These are phyloP conservation scores for Panthera tigris DNA, from an alignment of 2,113 vertebrate genomes.

Conservation along the genomic window DNA sequence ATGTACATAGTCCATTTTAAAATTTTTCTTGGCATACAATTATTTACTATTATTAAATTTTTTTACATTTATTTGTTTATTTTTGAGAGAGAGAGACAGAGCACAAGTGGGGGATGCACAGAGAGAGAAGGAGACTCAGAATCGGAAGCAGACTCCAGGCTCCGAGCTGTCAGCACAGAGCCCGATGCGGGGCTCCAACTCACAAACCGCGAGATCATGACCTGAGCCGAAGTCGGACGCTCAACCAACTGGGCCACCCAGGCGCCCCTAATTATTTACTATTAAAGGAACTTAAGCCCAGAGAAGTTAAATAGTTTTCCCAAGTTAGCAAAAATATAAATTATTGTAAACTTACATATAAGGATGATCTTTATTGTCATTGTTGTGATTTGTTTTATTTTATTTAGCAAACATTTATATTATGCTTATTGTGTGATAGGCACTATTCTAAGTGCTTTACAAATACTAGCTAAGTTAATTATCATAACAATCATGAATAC, in stretches of 20 bases:
- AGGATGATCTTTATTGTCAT: not conserved
- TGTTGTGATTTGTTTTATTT: constrained; percentile 40
- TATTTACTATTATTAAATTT: not conserved
- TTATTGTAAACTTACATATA: not conserved
- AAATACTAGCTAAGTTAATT: not conserved
- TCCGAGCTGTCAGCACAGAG: too few relatives aligned
- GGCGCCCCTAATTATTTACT: not conserved
- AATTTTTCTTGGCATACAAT: not conserved
- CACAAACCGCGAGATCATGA: too few relatives aligned
- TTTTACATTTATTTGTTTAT: too few relatives aligned
- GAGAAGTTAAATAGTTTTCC: constrained; percentile 27
- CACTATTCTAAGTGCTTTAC: not conserved
- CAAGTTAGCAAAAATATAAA: not conserved
- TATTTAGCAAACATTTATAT: constrained; percentile 14
- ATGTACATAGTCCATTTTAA: not conserved
- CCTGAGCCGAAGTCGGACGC: too few relatives aligned
- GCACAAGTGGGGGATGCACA: too few relatives aligned
- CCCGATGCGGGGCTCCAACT: too few relatives aligned
- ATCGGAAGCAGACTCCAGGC: too few relatives aligned
- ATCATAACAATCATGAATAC: not conserved
- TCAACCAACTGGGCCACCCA: too few relatives aligned
- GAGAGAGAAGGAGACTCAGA: too few relatives aligned
- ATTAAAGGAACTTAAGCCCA: not conserved
- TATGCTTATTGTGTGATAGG: not conserved
- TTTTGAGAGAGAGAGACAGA: too few relatives aligned